These are phyloP conservation scores for Empis stercorea DNA, from an alignment of 2,888 invertebrate genomes.

Conservation along the genomic window DNA sequence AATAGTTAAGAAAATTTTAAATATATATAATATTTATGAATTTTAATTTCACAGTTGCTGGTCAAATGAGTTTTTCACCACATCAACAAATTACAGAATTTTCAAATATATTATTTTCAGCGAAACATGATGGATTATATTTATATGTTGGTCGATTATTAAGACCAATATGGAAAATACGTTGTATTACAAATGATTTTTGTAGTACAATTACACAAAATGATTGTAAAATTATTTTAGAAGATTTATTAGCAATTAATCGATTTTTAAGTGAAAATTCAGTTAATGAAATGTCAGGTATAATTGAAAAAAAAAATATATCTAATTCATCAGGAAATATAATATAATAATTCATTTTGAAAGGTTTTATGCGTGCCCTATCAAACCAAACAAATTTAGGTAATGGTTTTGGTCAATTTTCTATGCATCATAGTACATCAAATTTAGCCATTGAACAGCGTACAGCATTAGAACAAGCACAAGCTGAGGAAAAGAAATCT, in stretches of 20 bases:
- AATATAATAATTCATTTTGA: neutral
- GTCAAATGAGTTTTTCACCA: conserved; percentile 7
- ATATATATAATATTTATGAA: neutral
- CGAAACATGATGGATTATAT: conserved; percentile 89
- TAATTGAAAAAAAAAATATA: too few relatives aligned
- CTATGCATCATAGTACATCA: conserved; percentile 18
- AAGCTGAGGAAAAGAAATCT: conserved; percentile 60
- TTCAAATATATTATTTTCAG: conserved; percentile 43
- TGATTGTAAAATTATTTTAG: conserved; percentile 60
- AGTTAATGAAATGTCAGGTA: conserved; percentile 31
- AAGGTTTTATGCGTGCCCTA: conserved; percentile 20
- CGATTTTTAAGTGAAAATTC: conserved; percentile 61
- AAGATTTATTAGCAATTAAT: conserved; percentile 60
- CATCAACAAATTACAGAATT: conserved; percentile 18
- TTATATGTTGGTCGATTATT: conserved; percentile 80
- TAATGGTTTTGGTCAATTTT: conserved; percentile 19
- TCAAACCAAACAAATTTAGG: conserved; percentile 16
- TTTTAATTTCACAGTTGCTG: neutral
- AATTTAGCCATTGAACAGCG: conserved; percentile 23
- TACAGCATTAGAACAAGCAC: conserved; percentile 36
- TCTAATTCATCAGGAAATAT: too few relatives aligned
- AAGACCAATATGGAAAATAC: conserved; percentile 75
- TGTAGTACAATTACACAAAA: conserved; percentile 53
- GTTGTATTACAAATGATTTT: conserved; percentile 58
- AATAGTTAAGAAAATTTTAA: conserved; percentile 1